A percentile compares a stretch with the other conserved stretches of the same genome.
Conservation (phyloP, 1,140 invertebrate genomes). For the Helicoverpa armigera region DNA sequence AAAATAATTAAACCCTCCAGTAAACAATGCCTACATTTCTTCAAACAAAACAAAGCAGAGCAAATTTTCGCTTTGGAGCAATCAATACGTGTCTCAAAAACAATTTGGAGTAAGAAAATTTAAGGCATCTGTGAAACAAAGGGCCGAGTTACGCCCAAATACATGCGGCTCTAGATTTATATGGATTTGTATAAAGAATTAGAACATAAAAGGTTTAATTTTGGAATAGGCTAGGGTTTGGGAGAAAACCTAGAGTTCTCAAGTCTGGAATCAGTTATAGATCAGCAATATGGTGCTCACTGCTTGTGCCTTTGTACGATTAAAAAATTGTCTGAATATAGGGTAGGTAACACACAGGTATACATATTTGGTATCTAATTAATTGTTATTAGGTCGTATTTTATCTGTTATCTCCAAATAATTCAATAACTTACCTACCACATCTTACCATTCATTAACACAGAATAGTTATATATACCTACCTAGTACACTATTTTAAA, state of each 20-base stretch:
- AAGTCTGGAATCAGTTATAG: too few species aligned
- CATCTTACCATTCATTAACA: too few species aligned
- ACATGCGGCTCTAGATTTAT: slow-evolving; percentile 44
- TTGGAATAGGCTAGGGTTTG: too few species aligned
- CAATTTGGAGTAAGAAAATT: slow-evolving; percentile 62
- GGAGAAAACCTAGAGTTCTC: too few species aligned
- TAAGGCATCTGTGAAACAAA: slow-evolving; percentile 66
- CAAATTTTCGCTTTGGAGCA: slow-evolving; percentile 44
- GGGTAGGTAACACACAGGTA: too few species aligned
- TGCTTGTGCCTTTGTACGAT: too few species aligned
- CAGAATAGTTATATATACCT: not conserved
- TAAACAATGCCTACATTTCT: slow-evolving; percentile 36
- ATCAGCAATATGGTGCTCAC: too few species aligned
- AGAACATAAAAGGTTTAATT: slow-evolving; percentile 1
- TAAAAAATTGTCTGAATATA: too few species aligned
- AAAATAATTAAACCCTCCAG: slow-evolving; percentile 42
- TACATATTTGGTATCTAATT: too few species aligned
- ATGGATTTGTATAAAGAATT: not conserved
- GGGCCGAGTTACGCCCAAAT: slow-evolving; percentile 47
- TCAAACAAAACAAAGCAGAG: slow-evolving; percentile 50
- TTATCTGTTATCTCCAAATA: too few species aligned
- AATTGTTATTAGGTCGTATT: too few species aligned
- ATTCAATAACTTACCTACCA: too few species aligned
- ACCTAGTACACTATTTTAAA: not conserved
- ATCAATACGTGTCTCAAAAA: slow-evolving; percentile 72